Evolutionary conservation across 30 jellyfish, hydroid and myxozoan genomes (phyloP), one percentile per base, ranked within the genome.

Genomic region (Nemopilema nomurai): DNA sequence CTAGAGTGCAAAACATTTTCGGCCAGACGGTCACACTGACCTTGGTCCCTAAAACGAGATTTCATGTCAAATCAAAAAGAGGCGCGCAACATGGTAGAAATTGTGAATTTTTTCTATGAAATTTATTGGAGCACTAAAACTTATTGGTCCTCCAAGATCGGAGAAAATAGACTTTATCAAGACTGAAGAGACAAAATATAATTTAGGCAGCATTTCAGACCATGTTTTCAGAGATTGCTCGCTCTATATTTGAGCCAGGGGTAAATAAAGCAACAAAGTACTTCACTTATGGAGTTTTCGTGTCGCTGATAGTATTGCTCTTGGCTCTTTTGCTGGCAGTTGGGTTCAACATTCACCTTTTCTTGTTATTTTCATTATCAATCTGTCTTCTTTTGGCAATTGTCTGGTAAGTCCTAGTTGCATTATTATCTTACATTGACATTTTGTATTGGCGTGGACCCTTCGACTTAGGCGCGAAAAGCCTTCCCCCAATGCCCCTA

Each of bases 381-480:
- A 53, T 51, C 19, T 62, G 87, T 27, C 75, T 89, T 29, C 85
- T 89, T 28, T 16, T 81, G 29, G 92, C 92, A 4, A 67, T 89
- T 4, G 52, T 89, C 4, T 89, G 96, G 96, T 89, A 71, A 78
- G 96, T 41, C n/a, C n/a, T n/a, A n/a, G n/a, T n/a, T n/a, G n/a
- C n/a, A n/a, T 30, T 41, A 29, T n/a, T 18, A 0, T 77, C n/a
- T 18, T 9, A 28, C 52, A 23, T 69, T n/a, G n/a, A n/a, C n/a
- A n/a, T n/a, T n/a, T n/a, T n/a, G n/a, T n/a, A n/a, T n/a, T n/a
- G n/a, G n/a, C n/a, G n/a, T n/a, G n/a, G n/a, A n/a, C n/a, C n/a
- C n/a, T n/a, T n/a, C n/a, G n/a, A n/a, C n/a, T n/a, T n/a, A n/a
- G n/a, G n/a, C n/a, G n/a, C n/a, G n/a, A n/a, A n/a, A n/a, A n/a